Base-by-base conservation (phyloP, 2,888 invertebrate species). In the Nomada flava region DNA sequence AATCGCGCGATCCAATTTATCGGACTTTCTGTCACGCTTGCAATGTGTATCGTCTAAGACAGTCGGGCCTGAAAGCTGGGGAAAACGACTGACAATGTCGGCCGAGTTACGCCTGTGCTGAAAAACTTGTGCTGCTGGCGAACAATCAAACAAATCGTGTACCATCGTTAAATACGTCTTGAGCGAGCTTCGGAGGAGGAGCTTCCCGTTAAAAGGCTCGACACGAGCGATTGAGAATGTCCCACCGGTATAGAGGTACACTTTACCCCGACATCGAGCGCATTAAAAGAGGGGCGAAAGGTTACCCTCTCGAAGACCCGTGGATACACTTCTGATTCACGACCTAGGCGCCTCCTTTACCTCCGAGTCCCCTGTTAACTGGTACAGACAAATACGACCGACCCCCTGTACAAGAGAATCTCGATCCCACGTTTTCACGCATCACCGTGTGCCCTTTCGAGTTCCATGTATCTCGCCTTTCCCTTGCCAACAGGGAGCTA, bases 271-370 rank as follows among this genome's bases (percentile, higher is more conserved):
- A 11, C 20, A 2, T 3, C 44, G 47, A 55, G 26, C 23, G 52
- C 23, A 60, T 76, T 76, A 76, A 62, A 59, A 72, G 20, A 20
- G 23, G n/a, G 72, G 23, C 18, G 29, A 53, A 72, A 53, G 67
- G 60, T 53, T 36, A 57, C 50, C 23, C 36, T 64, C 36, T 59
- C 60, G 60, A 60, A 67, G 74, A 60, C 36, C 67, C 11, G 67
- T 50, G 72, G 71, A 55, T 55, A 71, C 44, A 74, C 77, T 62
- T 67, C 65, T 71, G 65, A 76, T 65, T 60, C 50, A 65, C 71
- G 69, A 81, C 65, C 81, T 7, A 1, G 36, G 36, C 7, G 7
- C 36, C 36, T 36, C 36, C 74, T 74, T 78, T 42, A 11, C 60
- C 47, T 11, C 55, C 63, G 55, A 68, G 44, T 42, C 63, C 47